These are phyloP conservation scores for Enhydra lutris DNA, from an alignment of 2,113 vertebrate genomes.

Conservation along the genomic window DNA sequence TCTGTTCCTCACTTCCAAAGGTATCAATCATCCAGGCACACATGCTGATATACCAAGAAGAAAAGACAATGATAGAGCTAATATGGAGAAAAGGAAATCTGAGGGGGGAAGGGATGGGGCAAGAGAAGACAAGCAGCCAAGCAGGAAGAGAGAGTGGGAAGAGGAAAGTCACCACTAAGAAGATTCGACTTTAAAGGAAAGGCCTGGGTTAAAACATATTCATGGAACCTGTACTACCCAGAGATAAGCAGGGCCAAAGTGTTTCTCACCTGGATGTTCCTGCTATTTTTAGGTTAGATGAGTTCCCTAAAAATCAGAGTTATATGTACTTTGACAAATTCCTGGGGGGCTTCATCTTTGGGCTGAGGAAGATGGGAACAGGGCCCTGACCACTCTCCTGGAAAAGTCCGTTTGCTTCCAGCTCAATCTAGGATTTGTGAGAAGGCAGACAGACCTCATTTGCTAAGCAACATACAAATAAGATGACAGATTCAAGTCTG, in stretches of 20 bases:
- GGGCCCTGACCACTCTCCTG: neutral
- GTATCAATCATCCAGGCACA: constrained; percentile 97
- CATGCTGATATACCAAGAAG: constrained; percentile 86
- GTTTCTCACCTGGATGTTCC: neutral
- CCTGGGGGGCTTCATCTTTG: neutral
- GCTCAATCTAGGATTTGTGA: neutral
- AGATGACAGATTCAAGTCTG: neutral
- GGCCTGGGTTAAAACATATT: neutral
- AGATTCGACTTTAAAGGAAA: neutral
- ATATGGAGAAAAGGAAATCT: neutral
- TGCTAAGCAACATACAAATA: neutral
- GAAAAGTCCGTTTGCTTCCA: neutral
- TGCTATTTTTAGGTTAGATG: neutral
- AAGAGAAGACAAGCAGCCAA: neutral
- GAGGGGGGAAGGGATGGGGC: rapidly evolving
- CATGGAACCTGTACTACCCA: neutral
- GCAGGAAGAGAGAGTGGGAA: neutral
- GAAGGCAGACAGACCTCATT: neutral
- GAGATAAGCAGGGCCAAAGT: neutral
- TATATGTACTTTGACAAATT: neutral
- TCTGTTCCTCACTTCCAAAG: constrained; percentile 91
- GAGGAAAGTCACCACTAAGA: neutral
- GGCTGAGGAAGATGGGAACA: neutral
- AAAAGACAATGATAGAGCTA: neutral
- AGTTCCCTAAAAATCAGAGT: neutral